phyloP scores from a whole-genome alignment of 2,113 vertebrate genomes.

The Chaetura pelagica region DNA sequence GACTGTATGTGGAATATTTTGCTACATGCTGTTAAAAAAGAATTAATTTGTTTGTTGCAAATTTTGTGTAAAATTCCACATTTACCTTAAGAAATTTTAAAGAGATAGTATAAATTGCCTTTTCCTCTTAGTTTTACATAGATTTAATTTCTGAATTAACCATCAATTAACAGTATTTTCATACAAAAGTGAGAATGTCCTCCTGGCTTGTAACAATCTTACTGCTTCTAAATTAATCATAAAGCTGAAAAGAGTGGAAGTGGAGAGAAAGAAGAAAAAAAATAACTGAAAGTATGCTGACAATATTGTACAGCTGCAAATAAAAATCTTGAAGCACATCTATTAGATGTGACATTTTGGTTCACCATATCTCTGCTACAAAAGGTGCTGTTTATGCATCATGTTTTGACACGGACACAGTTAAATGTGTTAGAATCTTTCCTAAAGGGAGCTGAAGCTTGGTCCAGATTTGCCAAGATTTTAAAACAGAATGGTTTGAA shows the following conservation, averaged over 20 bases:
- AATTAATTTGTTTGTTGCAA: neutral
- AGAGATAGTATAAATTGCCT: neutral
- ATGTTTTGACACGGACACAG: neutral
- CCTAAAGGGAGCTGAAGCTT: neutral
- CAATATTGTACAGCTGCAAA: neutral
- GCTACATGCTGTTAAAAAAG: neutral
- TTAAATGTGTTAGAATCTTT: neutral
- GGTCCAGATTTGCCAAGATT: neutral
- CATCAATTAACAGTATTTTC: neutral
- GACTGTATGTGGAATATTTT: neutral
- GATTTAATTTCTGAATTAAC: neutral
- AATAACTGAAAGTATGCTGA: neutral
- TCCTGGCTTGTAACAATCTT: neutral
- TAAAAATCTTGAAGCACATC: neutral
- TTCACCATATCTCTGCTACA: neutral
- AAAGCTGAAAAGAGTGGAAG: neutral
- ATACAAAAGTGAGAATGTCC: neutral
- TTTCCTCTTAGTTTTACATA: fast-evolving
- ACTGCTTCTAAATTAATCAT: neutral
- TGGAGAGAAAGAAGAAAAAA: neutral
- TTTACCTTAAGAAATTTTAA: neutral
- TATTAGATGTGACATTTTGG: neutral
- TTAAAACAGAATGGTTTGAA: neutral
- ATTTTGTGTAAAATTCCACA: neutral
- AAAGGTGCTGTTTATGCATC: constrained; percentile 3